phyloP scores from a whole-genome alignment of 2,888 invertebrate species.

The Lasioglossum marginatum region DNA sequence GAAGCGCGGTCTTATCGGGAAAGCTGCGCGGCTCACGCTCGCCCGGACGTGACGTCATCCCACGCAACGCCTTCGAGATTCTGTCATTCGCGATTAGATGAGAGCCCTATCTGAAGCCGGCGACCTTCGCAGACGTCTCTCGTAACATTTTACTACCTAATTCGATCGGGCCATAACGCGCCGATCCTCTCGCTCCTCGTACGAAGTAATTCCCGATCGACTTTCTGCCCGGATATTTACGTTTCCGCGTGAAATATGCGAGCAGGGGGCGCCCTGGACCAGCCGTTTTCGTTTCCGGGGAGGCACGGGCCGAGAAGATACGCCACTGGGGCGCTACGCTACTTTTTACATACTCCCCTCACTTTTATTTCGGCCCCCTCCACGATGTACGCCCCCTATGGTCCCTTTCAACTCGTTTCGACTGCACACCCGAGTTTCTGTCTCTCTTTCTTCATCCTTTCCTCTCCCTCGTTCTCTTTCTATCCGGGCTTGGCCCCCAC shows the following conservation, averaged over 20 bases:
- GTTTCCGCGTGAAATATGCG: not conserved
- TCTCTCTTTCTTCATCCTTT: conserved; percentile 24
- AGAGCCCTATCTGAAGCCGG: conserved; percentile 47
- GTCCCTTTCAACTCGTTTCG: conserved; percentile 19
- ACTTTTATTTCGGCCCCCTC: conserved; percentile 48
- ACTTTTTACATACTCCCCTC: conserved; percentile 45
- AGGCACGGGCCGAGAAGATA: conserved; percentile 36
- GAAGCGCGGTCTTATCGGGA: conserved; percentile 27
- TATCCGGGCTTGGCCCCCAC: conserved; percentile 16
- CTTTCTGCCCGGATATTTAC: not conserved
- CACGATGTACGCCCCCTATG: not conserved
- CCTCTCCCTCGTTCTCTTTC: conserved; percentile 33
- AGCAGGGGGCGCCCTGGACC: not conserved
- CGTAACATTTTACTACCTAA: conserved; percentile 51
- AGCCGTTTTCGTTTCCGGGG: conserved; percentile 43
- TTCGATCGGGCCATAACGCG: conserved; percentile 29
- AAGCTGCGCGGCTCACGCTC: conserved; percentile 46
- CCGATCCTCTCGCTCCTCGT: not conserved
- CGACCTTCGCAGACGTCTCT: conserved; percentile 34
- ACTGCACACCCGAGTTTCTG: not conserved
- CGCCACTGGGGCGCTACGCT: conserved; percentile 43
- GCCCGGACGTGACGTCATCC: conserved; percentile 64
- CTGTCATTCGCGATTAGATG: conserved; percentile 65
- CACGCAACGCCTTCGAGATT: conserved; percentile 49
- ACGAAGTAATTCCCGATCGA: conserved; percentile 18